A percentile compares a stretch with the other conserved stretches of the same genome.
phyloP scores from a whole-genome alignment of 2,888 invertebrate genomes.

The Cryptocephalus primarius region DNA sequence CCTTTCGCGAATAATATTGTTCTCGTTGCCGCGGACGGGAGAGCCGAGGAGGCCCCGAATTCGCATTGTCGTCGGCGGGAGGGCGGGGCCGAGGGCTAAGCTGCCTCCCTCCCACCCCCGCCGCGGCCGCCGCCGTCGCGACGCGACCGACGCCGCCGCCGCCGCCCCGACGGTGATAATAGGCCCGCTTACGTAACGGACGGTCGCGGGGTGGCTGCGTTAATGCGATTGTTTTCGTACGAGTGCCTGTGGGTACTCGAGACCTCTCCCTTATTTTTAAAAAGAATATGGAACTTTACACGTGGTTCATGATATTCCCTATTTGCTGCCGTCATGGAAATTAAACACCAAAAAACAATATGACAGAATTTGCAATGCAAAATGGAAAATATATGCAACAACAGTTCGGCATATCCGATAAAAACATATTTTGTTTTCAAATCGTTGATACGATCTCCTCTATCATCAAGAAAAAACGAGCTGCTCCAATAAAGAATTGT shows the following conservation, averaged over 20 bases:
- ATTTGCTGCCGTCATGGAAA: too few relatives aligned
- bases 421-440: too few relatives aligned
- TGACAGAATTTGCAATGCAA: too few relatives aligned
- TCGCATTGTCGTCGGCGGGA: slow-evolving; percentile 33
- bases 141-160: slow-evolving; percentile 18
- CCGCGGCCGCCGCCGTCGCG: slow-evolving; percentile 18
- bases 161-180: slow-evolving; percentile 30
- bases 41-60: slow-evolving; percentile 33
- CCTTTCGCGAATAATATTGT: slow-evolving; percentile 30
- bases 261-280: slow-evolving; percentile 3
- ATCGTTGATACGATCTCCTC: too few relatives aligned
- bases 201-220: slow-evolving; percentile 13
- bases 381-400: too few relatives aligned
- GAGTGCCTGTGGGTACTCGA: background rate
- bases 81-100: slow-evolving; percentile 19
- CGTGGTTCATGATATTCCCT: too few relatives aligned
- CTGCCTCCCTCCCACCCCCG: slow-evolving; percentile 17
- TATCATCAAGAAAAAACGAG: too few relatives aligned
- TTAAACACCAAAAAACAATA: too few relatives aligned
- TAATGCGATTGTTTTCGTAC: slow-evolving; percentile 21
- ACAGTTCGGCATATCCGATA: too few relatives aligned
- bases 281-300: too few relatives aligned
- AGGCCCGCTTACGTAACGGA: slow-evolving; percentile 19
- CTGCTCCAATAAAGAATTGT: too few relatives aligned
- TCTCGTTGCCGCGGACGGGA: slow-evolving; percentile 22